Evolutionary conservation across 2,113 vertebrate genomes (phyloP), one percentile per base, ranked within the genome.

Genomic region (Xenotilapia longispinis): DNA sequence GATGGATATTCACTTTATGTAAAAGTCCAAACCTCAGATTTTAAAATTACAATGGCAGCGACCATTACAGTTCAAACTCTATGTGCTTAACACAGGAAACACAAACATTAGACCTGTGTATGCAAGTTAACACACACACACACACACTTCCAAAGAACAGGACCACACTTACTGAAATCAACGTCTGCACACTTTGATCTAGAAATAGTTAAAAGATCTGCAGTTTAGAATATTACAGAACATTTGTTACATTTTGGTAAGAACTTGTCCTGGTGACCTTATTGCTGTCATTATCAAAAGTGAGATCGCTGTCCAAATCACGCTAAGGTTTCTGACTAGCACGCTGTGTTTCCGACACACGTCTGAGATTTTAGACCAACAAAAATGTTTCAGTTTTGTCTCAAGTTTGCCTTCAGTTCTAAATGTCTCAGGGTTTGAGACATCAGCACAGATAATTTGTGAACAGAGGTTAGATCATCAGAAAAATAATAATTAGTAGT

Each of bases 11-110:
- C 63, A 40, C 0, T 68, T 38, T 38, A 65, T 7, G 60, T 38
- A n/a, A n/a, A 12, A 38, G 60, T 65, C 60, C 60, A 65, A 65
- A n/a, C 60, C 60, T 38, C 60, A 65, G 4, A 12, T 65, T 38
- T 65, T n/a, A 13, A 38, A 65, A 65, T 65, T 65, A 65, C 19
- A 65, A 38, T 63, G 58, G 58, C 58, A n/a, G 57, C 1, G 57
- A 33, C 57, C 31, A 63, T 63, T 36, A 36, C 10, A 63, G 28
- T 6, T 58, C 23, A 58, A 31, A 58, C 58, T 63, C 58, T 4
- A 11, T 63, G 31, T 63, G 31, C 15, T 63, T 63, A 63, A 63
- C 58, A 63, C 58, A 0, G 17, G 9, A 33, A 33, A 63, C 31
- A 36, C 31, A 63, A 36, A 63, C 9, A 63, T 36, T 36, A 63